These are phyloP conservation scores for Hippolais icterina DNA, from an alignment of 2,113 vertebrate species.

Conservation along the genomic window DNA sequence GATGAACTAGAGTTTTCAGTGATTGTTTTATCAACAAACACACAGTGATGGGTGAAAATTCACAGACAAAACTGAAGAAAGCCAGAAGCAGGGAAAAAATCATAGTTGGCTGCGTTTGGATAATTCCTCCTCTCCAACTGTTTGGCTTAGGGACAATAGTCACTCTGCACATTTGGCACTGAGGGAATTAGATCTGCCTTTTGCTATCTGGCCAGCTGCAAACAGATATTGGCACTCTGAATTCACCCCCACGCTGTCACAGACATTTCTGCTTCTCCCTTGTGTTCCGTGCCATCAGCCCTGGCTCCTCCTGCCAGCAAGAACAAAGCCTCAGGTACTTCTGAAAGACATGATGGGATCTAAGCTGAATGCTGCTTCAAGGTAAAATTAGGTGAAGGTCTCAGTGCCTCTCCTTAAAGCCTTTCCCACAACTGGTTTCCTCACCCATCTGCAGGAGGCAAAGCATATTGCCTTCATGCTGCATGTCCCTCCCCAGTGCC, in stretches of 20 bases:
- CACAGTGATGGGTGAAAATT: neutral
- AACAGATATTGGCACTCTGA: neutral
- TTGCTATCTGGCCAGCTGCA: slow-evolving; percentile 33
- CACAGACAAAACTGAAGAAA: neutral
- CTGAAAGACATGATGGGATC: neutral
- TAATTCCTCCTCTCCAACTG: neutral
- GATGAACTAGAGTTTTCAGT: neutral
- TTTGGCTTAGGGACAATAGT: neutral
- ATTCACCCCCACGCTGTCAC: neutral
- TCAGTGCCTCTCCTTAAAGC: neutral
- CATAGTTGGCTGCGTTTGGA: neutral
- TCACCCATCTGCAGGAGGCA: fast-evolving
- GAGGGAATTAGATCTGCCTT: slow-evolving; percentile 28
- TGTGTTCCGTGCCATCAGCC: neutral
- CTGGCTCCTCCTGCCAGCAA: slow-evolving; percentile 5
- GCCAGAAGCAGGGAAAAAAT: neutral
- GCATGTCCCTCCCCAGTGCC: fast-evolving
- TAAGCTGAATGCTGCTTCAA: neutral
- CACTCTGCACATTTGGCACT: slow-evolving; percentile 1
- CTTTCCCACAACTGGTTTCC: neutral
- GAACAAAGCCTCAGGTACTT: slow-evolving; percentile 4
- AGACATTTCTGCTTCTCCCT: neutral
- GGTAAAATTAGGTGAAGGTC: slow-evolving; percentile 39
- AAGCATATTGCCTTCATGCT: neutral
- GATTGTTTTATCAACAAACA: neutral